Conservation (phyloP, 2,797 vertebrate species). For the Pipistrellus kuhlii region DNA sequence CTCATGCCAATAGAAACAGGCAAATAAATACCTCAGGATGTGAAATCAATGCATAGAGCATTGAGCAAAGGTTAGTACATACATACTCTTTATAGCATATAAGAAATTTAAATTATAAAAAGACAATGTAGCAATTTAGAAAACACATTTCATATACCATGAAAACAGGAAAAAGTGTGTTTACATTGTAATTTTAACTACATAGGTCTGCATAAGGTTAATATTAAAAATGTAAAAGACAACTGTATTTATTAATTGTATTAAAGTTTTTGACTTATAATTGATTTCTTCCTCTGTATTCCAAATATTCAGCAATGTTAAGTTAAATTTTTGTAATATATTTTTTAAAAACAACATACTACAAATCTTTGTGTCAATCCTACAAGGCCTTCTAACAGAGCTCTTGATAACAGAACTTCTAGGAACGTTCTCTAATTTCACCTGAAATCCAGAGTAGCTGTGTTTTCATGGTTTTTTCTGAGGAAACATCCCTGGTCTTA, state of each 20-base stretch:
- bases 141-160: constrained; percentile 25
- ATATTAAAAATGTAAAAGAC: constrained; percentile 1
- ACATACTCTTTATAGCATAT: background rate
- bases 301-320: constrained; percentile 21
- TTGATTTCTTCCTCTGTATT: background rate
- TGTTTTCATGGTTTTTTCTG: constrained; percentile 11
- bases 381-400: constrained; percentile 1
- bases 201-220: background rate
- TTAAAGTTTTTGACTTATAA: background rate
- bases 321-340: background rate
- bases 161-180: background rate
- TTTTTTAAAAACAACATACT: background rate
- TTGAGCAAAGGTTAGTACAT: background rate
- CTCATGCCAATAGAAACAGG: background rate
- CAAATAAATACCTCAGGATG: background rate
- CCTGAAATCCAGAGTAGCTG: constrained; percentile 19
- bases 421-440: constrained; percentile 43
- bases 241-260: background rate
- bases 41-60: background rate
- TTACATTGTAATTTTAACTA: constrained; percentile 2
- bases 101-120: constrained; percentile 46
- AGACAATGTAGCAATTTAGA: background rate
- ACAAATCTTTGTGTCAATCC: constrained; percentile 44
- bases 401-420: constrained; percentile 23
- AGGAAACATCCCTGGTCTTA: background rate